These are phyloP conservation scores for human DNA, from an alignment of 2,113 vertebrate species.

Conservation along the genomic window DNA sequence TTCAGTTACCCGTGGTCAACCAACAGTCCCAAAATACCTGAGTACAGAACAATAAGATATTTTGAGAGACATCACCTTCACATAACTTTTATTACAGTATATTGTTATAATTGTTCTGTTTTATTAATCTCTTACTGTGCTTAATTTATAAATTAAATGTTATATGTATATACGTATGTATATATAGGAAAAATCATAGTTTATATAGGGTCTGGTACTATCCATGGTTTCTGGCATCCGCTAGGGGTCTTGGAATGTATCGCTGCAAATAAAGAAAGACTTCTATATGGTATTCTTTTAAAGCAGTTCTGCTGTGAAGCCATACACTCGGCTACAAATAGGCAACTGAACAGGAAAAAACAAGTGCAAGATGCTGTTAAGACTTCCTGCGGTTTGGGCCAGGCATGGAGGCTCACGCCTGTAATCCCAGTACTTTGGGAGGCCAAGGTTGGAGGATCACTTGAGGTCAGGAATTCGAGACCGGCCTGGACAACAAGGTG, in stretches of 20 bases:
- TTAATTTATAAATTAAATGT: neutral
- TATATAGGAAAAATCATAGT: neutral
- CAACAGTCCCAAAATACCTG: neutral
- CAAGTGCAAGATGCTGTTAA: constrained; percentile 14
- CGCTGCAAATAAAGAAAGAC: neutral
- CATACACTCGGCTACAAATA: neutral
- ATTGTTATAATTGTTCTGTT: neutral
- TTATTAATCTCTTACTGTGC: neutral
- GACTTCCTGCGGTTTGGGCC: neutral
- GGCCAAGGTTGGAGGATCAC: too few species aligned
- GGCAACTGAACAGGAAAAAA: constrained; percentile 7
- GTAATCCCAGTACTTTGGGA: too few species aligned
- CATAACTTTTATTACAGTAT: neutral
- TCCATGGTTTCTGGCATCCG: neutral
- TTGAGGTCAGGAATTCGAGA: too few species aligned
- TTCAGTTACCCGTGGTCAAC: neutral
- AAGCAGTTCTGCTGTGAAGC: constrained; percentile 13
- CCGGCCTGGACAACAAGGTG: too few species aligned
- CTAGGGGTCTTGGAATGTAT: neutral
- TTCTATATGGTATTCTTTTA: constrained; percentile 18
- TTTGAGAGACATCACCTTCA: neutral
- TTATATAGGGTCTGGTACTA: neutral
- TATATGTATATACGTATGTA: neutral
- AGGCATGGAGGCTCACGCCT: too few species aligned
- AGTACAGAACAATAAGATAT: neutral